Evolutionary conservation across 2,888 invertebrate species (phyloP).

Genomic region (Dioctria rufipes): DNA sequence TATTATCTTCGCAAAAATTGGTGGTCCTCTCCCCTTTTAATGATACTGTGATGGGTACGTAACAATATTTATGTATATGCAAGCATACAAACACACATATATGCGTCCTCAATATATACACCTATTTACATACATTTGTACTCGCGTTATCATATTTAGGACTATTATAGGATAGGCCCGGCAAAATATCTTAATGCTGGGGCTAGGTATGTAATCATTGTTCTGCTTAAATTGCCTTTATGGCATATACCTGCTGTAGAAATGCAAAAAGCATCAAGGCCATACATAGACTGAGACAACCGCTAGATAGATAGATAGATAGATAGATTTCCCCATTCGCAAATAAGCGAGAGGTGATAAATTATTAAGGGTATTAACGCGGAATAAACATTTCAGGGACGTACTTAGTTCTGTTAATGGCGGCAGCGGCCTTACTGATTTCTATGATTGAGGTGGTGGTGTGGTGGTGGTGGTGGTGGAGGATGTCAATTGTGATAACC

Average conservation of each 20-base stretch:
- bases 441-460: slow-evolving; percentile 5
- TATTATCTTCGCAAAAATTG: slow-evolving; percentile 42
- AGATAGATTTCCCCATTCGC: slow-evolving; percentile 37
- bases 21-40: background rate
- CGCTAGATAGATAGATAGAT: slow-evolving; percentile 25
- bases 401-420: slow-evolving; percentile 8
- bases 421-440: background rate
- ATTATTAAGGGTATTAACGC: slow-evolving; percentile 39
- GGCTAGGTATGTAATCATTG: slow-evolving; percentile 19
- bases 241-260: background rate
- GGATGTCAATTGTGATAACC: slow-evolving; percentile 49
- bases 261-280: background rate
- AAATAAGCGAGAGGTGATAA: slow-evolving; percentile 33
- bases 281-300: background rate
- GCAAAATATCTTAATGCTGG: background rate
- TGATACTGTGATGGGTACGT: background rate
- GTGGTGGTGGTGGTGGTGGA: background rate
- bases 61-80: background rate
- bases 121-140: background rate
- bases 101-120: slow-evolving; percentile 11
- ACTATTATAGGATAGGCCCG: background rate
- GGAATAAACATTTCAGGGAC: slow-evolving; percentile 18
- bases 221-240: slow-evolving; percentile 16
- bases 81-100: background rate
- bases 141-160: background rate